These are phyloP conservation scores for Ornithorhynchus anatinus DNA, from an alignment of 2,113 vertebrate genomes.

Conservation along the genomic window DNA sequence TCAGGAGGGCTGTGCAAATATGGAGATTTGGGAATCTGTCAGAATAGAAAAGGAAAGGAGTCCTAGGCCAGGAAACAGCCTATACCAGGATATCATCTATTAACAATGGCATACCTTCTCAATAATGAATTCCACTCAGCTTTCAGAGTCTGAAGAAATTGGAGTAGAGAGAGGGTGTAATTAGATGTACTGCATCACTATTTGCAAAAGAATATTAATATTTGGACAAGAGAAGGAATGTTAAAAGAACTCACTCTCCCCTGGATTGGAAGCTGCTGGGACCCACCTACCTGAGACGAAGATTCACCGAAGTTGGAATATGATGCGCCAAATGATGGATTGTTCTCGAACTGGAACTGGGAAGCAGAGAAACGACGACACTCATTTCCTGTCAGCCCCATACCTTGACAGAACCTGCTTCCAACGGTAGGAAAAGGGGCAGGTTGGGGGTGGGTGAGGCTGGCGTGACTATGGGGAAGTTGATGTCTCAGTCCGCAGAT, in stretches of 20 bases:
- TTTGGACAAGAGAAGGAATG: constrained; percentile 6
- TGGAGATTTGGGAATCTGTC: no score
- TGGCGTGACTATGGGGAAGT: no score
- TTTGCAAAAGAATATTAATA: constrained; percentile 1
- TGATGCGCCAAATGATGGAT: not conserved
- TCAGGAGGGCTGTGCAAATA: no score
- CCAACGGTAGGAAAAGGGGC: no score
- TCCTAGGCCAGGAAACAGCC: no score
- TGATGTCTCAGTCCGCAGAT: no score
- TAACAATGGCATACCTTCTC: not conserved
- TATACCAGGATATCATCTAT: no score
- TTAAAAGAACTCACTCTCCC: constrained; percentile 6
- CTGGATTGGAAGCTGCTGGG: not conserved
- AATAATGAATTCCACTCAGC: constrained; percentile 21
- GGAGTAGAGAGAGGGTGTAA: constrained; percentile 8
- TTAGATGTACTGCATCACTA: not conserved
- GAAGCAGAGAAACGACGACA: not conserved
- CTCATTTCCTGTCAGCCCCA: not conserved
- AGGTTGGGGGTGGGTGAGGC: no score
- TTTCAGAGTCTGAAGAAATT: not conserved
- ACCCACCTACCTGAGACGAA: not conserved
- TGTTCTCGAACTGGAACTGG: not conserved
- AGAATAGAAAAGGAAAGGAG: no score
- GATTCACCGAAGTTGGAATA: not conserved
- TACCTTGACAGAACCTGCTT: not conserved